Evolutionary conservation across 2,797 vertebrate species (phyloP).

Genomic region (Sebastes taczanowskii): DNA sequence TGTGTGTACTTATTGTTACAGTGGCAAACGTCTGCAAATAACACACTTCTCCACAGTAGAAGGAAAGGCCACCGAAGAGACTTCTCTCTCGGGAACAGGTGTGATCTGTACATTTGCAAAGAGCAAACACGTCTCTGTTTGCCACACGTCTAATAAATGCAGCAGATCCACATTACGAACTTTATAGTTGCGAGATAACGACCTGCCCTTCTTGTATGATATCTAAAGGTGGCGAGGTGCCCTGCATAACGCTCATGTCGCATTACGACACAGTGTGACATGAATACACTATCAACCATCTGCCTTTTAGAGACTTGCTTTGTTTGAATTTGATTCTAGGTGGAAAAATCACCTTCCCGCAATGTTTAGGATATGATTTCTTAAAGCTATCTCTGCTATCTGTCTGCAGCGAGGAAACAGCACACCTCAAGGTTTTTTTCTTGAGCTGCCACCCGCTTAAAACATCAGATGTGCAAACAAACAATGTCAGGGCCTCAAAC

Average conservation of each 20-base stretch:
- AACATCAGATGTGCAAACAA: slow-evolving; percentile 50
- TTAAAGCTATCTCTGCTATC: not conserved
- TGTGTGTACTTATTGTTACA: not conserved
- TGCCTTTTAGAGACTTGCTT: slow-evolving; percentile 18
- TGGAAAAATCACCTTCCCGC: slow-evolving; percentile 1
- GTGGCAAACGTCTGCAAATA: not conserved
- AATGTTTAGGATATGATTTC: slow-evolving; percentile 24
- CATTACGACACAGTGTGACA: slow-evolving; percentile 15
- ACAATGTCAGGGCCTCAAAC: slow-evolving; percentile 43
- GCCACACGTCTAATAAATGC: slow-evolving; percentile 11
- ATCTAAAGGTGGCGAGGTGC: slow-evolving; percentile 33
- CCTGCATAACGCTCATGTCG: slow-evolving; percentile 24
- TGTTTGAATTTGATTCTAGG: slow-evolving; percentile 13
- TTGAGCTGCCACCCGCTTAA: slow-evolving; percentile 39
- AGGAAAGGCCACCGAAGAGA: not conserved
- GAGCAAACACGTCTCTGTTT: slow-evolving; percentile 24
- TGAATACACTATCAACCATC: slow-evolving; percentile 11
- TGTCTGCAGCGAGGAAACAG: slow-evolving; percentile 35
- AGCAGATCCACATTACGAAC: slow-evolving; percentile 13
- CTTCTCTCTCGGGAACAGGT: slow-evolving; percentile 2
- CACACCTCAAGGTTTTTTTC: slow-evolving; percentile 35
- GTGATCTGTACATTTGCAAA: slow-evolving; percentile 5
- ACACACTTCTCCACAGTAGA: not conserved
- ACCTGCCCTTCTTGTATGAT: slow-evolving; percentile 22
- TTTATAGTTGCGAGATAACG: slow-evolving; percentile 1